A percentile compares a stretch with the other conserved stretches of the same genome.
Evolutionary conservation across 30 jellyfish, hydroid and myxozoan genomes (phyloP).

Genomic region (Calvadosia cruxmelitensis): DNA sequence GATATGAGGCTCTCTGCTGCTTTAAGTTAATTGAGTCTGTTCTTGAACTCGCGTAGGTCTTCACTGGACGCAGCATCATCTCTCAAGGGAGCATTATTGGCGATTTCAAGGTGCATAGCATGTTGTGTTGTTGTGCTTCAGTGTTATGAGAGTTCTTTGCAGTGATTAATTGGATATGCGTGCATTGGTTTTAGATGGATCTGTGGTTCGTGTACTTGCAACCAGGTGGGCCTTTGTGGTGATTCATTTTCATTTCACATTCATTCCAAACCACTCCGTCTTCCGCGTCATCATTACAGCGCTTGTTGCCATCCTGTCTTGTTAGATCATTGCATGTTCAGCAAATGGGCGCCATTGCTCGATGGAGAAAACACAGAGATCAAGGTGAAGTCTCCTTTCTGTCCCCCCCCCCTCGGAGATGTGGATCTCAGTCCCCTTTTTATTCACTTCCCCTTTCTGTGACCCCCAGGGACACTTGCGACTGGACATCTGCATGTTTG

Average conservation of each 20-base stretch:
- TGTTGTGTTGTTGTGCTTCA: not conserved
- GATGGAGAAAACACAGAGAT: slow-evolving; percentile 95
- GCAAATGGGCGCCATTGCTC: slow-evolving; percentile 95
- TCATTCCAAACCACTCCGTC: not conserved
- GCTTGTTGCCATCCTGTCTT: not conserved
- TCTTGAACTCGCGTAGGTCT: slow-evolving; percentile 38
- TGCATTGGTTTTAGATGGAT: slow-evolving; percentile 42
- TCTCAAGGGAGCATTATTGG: slow-evolving; percentile 74
- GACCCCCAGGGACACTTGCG: slow-evolving; percentile 71
- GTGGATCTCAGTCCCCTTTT: not conserved
- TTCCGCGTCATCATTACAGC: not conserved
- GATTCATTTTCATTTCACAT: not conserved
- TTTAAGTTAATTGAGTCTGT: not conserved
- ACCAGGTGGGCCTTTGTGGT: slow-evolving; percentile 51
- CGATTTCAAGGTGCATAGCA: slow-evolving; percentile 41
- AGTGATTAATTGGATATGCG: not conserved
- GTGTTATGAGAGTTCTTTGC: not conserved
- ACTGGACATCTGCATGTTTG: slow-evolving; percentile 73
- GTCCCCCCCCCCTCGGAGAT: not conserved
- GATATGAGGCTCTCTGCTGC: not conserved
- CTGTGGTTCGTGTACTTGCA: slow-evolving; percentile 69
- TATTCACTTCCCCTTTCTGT: not conserved
- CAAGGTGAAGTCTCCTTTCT: slow-evolving; percentile 23
- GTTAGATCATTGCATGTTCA: slow-evolving; percentile 79
- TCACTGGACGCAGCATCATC: slow-evolving; percentile 68